phyloP scores from a whole-genome alignment of 2,888 invertebrate species.

The Tholera decimalis region DNA sequence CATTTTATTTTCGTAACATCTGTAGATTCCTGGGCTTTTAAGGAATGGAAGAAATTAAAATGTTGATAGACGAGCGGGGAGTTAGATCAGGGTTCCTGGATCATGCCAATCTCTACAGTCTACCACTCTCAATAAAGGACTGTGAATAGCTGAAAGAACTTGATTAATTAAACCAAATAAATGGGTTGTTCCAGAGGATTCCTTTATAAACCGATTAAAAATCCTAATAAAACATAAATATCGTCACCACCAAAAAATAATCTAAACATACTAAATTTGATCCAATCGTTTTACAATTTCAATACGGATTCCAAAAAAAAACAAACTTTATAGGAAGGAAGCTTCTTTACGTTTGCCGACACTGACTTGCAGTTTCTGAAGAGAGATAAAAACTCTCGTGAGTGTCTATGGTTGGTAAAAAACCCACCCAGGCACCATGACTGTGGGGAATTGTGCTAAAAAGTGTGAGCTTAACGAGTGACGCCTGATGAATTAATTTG shows the following conservation, averaged over 20 bases:
- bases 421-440: constrained; percentile 77
- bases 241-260: background rate
- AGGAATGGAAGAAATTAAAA: too few relatives aligned
- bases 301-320: constrained; percentile 35
- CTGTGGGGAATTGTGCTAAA: constrained; percentile 68
- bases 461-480: constrained; percentile 78
- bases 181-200: too few relatives aligned
- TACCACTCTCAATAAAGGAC: too few relatives aligned
- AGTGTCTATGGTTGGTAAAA: constrained; percentile 62
- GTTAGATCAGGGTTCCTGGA: too few relatives aligned
- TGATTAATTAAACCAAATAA: too few relatives aligned
- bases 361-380: constrained; percentile 76
- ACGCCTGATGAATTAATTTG: constrained; percentile 82
- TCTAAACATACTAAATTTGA: constrained; percentile 20
- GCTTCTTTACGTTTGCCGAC: constrained; percentile 77
- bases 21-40: too few relatives aligned
- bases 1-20: too few relatives aligned
- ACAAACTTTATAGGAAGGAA: constrained; percentile 75
- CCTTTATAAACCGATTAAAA: too few relatives aligned
- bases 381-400: constrained; percentile 70
- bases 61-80: too few relatives aligned
- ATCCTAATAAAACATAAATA: too few relatives aligned
- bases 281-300: constrained; percentile 7
- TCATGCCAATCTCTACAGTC: too few relatives aligned
- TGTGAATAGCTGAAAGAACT: too few relatives aligned